Evolutionary conservation across 2,888 invertebrate species (phyloP).

Genomic region (Drosophila setosimentum): DNA sequence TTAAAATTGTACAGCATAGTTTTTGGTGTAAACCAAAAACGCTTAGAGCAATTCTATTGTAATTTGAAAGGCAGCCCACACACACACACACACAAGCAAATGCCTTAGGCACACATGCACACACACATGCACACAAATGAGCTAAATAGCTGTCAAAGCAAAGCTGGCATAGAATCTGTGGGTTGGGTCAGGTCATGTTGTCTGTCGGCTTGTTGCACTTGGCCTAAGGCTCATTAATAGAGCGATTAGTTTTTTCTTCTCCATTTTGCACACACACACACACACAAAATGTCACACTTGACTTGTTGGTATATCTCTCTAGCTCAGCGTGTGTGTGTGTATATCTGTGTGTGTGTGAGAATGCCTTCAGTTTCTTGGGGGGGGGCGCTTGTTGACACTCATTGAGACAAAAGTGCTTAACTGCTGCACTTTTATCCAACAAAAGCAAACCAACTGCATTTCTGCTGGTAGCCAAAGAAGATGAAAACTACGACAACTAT

Average conservation of each 20-base stretch:
- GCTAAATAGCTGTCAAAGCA: constrained; percentile 47
- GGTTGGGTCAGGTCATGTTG: constrained; percentile 69
- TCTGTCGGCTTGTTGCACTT: constrained; percentile 80
- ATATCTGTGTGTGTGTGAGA: constrained; percentile 7
- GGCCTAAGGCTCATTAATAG: constrained; percentile 79
- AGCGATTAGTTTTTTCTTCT: constrained; percentile 69
- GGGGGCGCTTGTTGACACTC: constrained; percentile 75
- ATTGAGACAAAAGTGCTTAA: constrained; percentile 81
- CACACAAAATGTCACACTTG: constrained; percentile 44
- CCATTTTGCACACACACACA: constrained; percentile 22
- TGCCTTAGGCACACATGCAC: constrained; percentile 5
- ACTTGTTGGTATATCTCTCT: constrained; percentile 2
- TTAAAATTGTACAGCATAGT: background rate
- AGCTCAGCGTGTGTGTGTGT: background rate
- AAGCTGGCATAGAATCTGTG: constrained; percentile 17
- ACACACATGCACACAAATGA: constrained; percentile 21
- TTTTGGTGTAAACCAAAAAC: background rate
- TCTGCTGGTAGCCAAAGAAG: background rate
- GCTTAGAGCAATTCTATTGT: constrained; percentile 8
- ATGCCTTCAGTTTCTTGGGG: constrained; percentile 49
- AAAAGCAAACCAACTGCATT: constrained; percentile 20
- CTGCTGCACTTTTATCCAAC: constrained; percentile 73
- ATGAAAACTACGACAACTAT: constrained; percentile 43
- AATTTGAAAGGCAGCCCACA: background rate
- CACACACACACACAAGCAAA: constrained; percentile 9